A percentile compares a stretch with the other conserved stretches of the same genome.
Evolutionary conservation across 2,888 invertebrate genomes (phyloP).

Genomic region (Apotomis turbidana): DNA sequence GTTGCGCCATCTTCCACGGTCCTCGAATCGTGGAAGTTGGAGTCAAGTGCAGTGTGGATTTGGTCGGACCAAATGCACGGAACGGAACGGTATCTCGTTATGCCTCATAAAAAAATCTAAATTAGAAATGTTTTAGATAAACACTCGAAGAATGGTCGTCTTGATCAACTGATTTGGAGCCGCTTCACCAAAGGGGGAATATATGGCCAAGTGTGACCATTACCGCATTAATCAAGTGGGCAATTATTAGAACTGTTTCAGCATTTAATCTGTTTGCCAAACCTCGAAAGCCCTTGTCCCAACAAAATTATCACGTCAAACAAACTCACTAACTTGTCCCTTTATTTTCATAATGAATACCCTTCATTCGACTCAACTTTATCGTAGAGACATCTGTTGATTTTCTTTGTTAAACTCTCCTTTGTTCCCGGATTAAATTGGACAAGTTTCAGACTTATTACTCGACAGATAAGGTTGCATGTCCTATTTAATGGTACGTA

Average conservation of each 20-base stretch:
- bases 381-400: conserved; percentile 46
- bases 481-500: conserved; percentile 30
- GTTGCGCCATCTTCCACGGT: no score
- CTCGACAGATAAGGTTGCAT: conserved; percentile 37
- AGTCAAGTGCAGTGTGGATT: no score
- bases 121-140: no score
- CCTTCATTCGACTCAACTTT: conserved; percentile 43
- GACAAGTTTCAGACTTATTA: conserved; percentile 42
- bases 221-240: not conserved
- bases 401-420: conserved; percentile 44
- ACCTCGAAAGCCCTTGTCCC: conserved; percentile 27
- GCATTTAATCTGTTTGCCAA: conserved; percentile 35
- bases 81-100: no score
- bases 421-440: conserved; percentile 39
- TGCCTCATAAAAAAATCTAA: no score
- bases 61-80: no score
- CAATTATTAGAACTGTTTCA: conserved; percentile 35
- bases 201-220: not conserved
- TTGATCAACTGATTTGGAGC: not conserved
- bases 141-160: not conserved
- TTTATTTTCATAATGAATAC: conserved; percentile 45
- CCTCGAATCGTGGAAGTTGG: no score
- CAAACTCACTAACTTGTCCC: conserved; percentile 42
- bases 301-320: conserved; percentile 41
- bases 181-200: not conserved